Conservation (phyloP, 1,140 invertebrate species). For the Marisa cornuarietis region DNA sequence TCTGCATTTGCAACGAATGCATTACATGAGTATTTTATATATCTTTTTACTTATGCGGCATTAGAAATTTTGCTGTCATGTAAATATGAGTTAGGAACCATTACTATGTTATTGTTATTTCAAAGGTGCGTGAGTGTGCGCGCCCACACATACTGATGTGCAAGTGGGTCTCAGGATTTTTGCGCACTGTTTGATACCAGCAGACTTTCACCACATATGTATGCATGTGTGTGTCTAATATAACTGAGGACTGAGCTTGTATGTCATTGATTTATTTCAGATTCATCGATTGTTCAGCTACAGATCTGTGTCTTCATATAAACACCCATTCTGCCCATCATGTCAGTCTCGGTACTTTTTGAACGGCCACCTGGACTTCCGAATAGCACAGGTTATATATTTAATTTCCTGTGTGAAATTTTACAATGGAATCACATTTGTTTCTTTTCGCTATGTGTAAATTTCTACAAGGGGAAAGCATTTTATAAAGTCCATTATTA, state of each 20-base stretch:
- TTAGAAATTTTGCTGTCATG: neutral
- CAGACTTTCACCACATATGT: neutral
- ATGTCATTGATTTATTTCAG: constrained; percentile 5
- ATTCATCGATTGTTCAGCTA: neutral
- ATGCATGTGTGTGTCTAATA: neutral
- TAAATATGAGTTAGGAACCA: neutral
- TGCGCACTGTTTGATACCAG: neutral
- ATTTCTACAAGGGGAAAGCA: too few species aligned
- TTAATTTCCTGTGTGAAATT: neutral
- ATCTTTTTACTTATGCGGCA: too few species aligned
- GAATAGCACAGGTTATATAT: constrained; percentile 28
- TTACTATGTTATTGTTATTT: neutral
- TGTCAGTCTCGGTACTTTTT: constrained; percentile 20
- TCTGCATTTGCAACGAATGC: too few species aligned
- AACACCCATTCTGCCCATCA: constrained; percentile 2
- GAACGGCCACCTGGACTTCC: constrained; percentile 32
- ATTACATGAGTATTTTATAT: too few species aligned
- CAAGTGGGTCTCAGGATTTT: neutral
- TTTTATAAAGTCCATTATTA: neutral
- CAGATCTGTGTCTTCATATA: neutral
- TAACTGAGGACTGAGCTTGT: neutral
- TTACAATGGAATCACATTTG: neutral
- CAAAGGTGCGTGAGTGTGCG: neutral
- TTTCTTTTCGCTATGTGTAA: neutral
- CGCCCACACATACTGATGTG: neutral